These are phyloP conservation scores for Lophius americanus DNA, from an alignment of 2,797 vertebrate species.

Conservation along the genomic window DNA sequence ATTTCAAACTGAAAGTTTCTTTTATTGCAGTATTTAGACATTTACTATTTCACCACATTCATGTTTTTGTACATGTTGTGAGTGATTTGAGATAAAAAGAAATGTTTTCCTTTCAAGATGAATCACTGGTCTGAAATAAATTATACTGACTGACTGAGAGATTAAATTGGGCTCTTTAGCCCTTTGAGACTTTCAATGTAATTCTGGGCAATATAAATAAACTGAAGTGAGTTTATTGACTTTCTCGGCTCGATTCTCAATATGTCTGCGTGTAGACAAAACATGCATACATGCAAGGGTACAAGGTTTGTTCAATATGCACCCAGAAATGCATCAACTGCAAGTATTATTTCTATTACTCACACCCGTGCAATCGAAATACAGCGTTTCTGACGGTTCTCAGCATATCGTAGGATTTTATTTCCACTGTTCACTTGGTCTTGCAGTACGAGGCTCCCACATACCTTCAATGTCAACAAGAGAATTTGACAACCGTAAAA, in stretches of 20 bases:
- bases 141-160: neutral
- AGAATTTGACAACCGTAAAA: no score
- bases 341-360: no score
- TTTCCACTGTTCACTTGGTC: no score
- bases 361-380: no score
- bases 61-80: neutral
- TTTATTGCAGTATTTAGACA: constrained; percentile 12
- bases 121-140: constrained; percentile 4
- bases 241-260: constrained; percentile 7
- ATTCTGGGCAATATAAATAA: constrained; percentile 5
- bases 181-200: neutral
- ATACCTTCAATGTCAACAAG: no score
- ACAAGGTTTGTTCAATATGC: no score
- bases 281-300: neutral
- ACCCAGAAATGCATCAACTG: no score
- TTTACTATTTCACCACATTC: neutral
- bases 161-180: neutral
- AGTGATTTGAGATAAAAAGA: neutral
- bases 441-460: no score
- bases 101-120: neutral
- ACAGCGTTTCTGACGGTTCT: no score
- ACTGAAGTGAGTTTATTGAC: constrained; percentile 4
- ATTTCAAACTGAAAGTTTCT: constrained; percentile 14
- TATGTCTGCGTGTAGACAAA: neutral
- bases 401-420: no score